Base-by-base conservation (phyloP, 2,888 invertebrate species). In the Luffia ferchaultella region DNA sequence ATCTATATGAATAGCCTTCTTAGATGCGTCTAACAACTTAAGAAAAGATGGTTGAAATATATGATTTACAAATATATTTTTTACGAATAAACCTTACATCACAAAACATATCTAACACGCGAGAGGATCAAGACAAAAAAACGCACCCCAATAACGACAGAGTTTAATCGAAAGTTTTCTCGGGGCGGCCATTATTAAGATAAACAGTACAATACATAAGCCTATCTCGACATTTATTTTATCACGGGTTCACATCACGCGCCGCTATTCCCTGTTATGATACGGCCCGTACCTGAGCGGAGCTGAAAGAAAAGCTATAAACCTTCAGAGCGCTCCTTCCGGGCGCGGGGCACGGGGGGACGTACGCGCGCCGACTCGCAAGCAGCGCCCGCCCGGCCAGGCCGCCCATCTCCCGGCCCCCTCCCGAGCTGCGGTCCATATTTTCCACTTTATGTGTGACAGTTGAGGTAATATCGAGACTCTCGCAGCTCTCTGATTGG, bases 361-460 rank as follows among this genome's bases (percentile, higher is more conserved):
- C 78, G 79, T 51, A 53, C 57, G 58, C 58, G 58, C 50, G 46
- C 56, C 52, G 59, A 54, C 58, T 57, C 49, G 51, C 56, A 58
- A 57, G 54, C 55, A 50, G 50, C 53, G 16, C 41, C 46, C 55
- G 51, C 50, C 45, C 45, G 69, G 20, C 69, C 42, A 50, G 62
- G 68, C 70, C 69, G 76, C 77, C 70, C 72, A 62, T 62, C 55
- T 60, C 61, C 57, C 58, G 15, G 60, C 65, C 57, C 57, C 55
- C 60, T 58, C 63, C 58, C 80, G 75, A 82, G 76, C 79, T 77
- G 76, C 77, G 78, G 82, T 85, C 85, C 85, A 85, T 85, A 85
- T 85, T 85, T 85, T 83, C 84, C 85, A 85, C 85, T 85, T 85
- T 85, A 85, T 84, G 84, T 85, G 85, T 85, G 85, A 85, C 85